These are phyloP conservation scores for Tipula lateralis DNA, from an alignment of 2,888 invertebrate genomes.

Conservation along the genomic window DNA sequence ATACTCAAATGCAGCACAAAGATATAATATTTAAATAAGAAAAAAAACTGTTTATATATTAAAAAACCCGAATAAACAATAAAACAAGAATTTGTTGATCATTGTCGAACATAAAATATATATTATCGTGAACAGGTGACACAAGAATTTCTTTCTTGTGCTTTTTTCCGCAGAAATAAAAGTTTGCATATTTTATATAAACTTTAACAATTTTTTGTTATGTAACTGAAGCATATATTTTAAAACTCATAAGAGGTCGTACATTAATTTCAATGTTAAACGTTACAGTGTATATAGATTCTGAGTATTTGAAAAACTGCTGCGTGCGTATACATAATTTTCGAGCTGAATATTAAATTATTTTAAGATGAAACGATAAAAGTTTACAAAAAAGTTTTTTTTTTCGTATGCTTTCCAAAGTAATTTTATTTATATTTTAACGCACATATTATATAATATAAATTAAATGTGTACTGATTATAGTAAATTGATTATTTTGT, in stretches of 20 bases:
- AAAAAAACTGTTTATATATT: background rate
- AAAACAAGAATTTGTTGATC: background rate
- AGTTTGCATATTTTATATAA: background rate
- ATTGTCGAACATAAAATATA: no score
- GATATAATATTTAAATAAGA: background rate
- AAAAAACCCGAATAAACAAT: background rate
- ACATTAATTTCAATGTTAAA: background rate
- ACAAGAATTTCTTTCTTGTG: background rate
- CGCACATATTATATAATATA: background rate
- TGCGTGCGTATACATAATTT: background rate
- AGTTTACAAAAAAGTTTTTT: background rate
- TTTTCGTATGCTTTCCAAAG: background rate
- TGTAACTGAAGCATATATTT: background rate
- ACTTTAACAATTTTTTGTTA: background rate
- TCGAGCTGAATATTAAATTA: background rate
- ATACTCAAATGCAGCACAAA: background rate
- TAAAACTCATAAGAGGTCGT: background rate
- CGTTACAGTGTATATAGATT: background rate
- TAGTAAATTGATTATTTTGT: background rate
- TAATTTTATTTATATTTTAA: background rate
- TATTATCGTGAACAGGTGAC: background rate
- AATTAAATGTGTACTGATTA: conserved; percentile 7
- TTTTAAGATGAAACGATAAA: background rate
- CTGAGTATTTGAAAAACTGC: background rate
- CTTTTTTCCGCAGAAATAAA: background rate